These are phyloP conservation scores for Pyrocephalus nanus DNA, from an alignment of 2,797 vertebrate species.

Conservation along the genomic window DNA sequence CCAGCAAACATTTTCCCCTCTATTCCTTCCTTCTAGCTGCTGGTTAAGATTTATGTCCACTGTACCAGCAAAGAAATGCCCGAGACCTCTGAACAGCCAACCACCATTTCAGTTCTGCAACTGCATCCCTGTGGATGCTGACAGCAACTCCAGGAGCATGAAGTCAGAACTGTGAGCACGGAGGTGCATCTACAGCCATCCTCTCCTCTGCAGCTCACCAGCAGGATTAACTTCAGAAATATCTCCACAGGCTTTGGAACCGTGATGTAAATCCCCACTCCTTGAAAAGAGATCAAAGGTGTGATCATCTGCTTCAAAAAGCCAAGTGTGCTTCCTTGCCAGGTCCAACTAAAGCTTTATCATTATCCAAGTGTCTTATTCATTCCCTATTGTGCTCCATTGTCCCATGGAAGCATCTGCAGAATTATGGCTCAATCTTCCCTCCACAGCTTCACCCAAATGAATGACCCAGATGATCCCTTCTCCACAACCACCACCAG, in stretches of 20 bases:
- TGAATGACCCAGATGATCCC: background rate
- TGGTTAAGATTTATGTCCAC: background rate
- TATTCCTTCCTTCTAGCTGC: background rate
- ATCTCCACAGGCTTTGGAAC: background rate
- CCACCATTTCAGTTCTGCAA: background rate
- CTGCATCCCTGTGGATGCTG: background rate
- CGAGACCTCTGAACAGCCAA: background rate
- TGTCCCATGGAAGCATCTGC: background rate
- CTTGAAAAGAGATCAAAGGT: constrained; percentile 18
- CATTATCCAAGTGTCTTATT: background rate
- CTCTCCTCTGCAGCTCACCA: background rate
- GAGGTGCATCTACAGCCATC: background rate
- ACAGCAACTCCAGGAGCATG: rapidly evolving
- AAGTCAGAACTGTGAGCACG: rapidly evolving
- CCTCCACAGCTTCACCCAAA: background rate
- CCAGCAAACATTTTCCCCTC: background rate
- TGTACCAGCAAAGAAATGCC: background rate
- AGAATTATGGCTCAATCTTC: background rate
- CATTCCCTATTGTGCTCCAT: background rate
- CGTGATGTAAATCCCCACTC: background rate
- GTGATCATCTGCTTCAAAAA: background rate
- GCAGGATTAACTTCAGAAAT: background rate
- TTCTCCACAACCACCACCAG: background rate
- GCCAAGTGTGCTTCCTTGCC: background rate
- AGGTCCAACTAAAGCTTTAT: background rate